Evolutionary conservation across 2,888 invertebrate genomes (phyloP), one percentile per base, ranked within the genome.

Genomic region (Therioaphis trifolii): DNA sequence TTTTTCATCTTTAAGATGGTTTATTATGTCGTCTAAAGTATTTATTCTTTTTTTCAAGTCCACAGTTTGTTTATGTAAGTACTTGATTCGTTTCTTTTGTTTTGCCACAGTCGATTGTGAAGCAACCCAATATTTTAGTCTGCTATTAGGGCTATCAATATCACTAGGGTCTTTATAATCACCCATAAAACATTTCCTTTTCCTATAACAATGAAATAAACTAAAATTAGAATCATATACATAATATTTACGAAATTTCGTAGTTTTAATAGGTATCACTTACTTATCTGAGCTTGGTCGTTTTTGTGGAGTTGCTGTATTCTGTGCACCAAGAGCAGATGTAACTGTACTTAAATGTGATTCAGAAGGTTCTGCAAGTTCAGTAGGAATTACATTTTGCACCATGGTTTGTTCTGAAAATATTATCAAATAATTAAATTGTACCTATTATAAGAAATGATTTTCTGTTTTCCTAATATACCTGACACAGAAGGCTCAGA

Each of bases 121-220:
- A n/a, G n/a, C n/a, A n/a, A n/a, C n/a, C 24, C 69, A 69, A 69
- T 21, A 69, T 14, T 69, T 43, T 24, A 69, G 43, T 21, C 69
- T 40, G 12, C 21, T 43, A 21, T 69, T 69, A 43, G 69, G 69
- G 21, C 43, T 69, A n/a, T 69, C 5, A 40, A 69, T 43, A 43
- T 69, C 69, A 69, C 4, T 4, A 43, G 24, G 14, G 14, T 40
- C 12, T 69, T 69, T n/a, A n/a, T n/a, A n/a, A n/a, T n/a, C n/a
- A n/a, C n/a, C n/a, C n/a, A n/a, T n/a, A n/a, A n/a, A n/a, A 69
- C 40, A 43, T 69, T 69, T 43, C 1, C 43, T n/a, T 43, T 69
- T 69, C 21, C 69, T 69, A 43, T 43, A 43, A 69, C 4, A 12
- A 43, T 21, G 18, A 68, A 68, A 24, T 52, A 18, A 52, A 11